Conservation (phyloP, 1,140 invertebrate species). For the Papilio polytes region DNA sequence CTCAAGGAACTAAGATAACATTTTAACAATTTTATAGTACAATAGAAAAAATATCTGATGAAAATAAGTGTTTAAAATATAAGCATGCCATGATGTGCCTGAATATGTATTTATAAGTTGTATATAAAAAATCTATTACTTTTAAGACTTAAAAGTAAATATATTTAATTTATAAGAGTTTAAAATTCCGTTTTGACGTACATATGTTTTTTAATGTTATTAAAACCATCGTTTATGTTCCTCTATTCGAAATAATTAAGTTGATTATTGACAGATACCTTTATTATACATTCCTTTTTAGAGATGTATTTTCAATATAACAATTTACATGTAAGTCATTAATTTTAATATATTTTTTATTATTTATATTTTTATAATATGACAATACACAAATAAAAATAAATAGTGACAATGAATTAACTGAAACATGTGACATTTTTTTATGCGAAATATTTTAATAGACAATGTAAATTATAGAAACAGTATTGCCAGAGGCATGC, state of each 20-base stretch:
- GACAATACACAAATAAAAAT: background rate
- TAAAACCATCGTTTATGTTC: background rate
- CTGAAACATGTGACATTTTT: slow-evolving; percentile 14
- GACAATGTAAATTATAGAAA: slow-evolving; percentile 37
- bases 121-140: slow-evolving; percentile 3
- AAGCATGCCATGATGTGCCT: slow-evolving; percentile 58
- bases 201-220: slow-evolving; percentile 1
- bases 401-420: slow-evolving; percentile 21
- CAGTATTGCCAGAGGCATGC: slow-evolving; percentile 64
- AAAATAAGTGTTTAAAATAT: background rate
- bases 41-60: background rate
- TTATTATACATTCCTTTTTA: slow-evolving; percentile 48
- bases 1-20: no score
- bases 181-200: slow-evolving; percentile 7
- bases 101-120: slow-evolving; percentile 48
- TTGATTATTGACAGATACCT: slow-evolving; percentile 33
- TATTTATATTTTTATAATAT: slow-evolving; percentile 22
- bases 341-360: slow-evolving; percentile 7
- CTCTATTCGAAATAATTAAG: slow-evolving; percentile 18
- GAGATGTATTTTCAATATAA: background rate
- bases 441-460: slow-evolving; percentile 20
- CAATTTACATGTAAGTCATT: slow-evolving; percentile 6
- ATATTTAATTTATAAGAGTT: background rate
- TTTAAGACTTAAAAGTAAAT: slow-evolving; percentile 6
- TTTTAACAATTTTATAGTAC: background rate